Evolutionary conservation across 2,888 invertebrate genomes (phyloP), one percentile per base, ranked within the genome.

Genomic region (Spodoptera exigua): DNA sequence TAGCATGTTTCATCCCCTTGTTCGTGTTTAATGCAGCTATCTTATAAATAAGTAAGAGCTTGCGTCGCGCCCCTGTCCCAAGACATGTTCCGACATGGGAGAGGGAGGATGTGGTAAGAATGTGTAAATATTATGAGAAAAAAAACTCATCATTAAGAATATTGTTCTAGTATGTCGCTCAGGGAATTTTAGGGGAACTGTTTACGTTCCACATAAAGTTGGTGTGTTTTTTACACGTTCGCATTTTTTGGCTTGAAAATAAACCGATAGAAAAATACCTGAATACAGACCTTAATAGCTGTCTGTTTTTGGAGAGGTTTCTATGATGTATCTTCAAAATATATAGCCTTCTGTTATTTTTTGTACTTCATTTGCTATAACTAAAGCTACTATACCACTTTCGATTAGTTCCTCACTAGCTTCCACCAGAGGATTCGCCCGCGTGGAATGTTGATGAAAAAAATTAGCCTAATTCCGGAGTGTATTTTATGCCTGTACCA

Each of bases 81-180:
- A 75, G 62, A 81, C 74, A 68, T 70, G 78, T 75, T 73, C 66
- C 76, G 84, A 83, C 84, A 86, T 84, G 87, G 85, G 86, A 87
- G 83, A 85, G 80, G 78, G 79, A 82, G 83, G 84, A 83, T 86
- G 86, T 69, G 89, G 78, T 76, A 86, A 89, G 89, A 89, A 90
- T 89, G 87, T 82, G 86, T 87, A 88, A 88, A 88, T 86, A 87
- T 75, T 66, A 72, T 79, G 65, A 60, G 66, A 79, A 82, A 82
- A 63, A 86, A 85, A 63, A 48, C 27, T 57, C 68, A 76, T 83
- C 82, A 83, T 84, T 82, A 84, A 71, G 59, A 69, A 65, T 71
- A 61, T 69, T 71, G 57, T 71, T 62, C 67, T 61, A 78, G 77
- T 75, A 60, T 55, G 54, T 70, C 64, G 63, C 57, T 74, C 53